Evolutionary conservation across 2,113 vertebrate species (phyloP).

Genomic region (Columba livia): DNA sequence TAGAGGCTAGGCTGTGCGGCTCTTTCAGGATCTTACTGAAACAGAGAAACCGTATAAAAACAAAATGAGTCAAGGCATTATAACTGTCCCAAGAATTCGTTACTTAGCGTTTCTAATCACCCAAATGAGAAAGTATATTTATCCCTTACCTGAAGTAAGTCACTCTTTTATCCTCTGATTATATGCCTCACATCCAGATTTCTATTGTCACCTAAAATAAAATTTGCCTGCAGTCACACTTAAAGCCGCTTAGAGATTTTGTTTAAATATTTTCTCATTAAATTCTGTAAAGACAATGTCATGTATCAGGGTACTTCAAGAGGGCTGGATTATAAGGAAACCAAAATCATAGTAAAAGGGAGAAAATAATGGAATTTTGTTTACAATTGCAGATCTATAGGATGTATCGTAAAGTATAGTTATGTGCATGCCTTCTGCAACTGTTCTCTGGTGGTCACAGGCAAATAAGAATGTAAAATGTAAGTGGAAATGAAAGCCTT

Average conservation of each 20-base stretch:
- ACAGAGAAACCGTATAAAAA: not conserved
- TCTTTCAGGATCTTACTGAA: not conserved
- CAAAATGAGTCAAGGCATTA: not conserved
- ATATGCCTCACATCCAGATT: not conserved
- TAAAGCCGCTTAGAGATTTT: not conserved
- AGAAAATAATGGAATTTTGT: slow-evolving; percentile 27
- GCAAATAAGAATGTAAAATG: not conserved
- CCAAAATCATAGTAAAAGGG: not conserved
- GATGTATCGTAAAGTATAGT: not conserved
- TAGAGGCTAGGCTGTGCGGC: not conserved
- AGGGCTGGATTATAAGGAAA: not conserved
- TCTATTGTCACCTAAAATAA: not conserved
- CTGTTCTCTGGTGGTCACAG: slow-evolving; percentile 14
- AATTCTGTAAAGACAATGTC: not conserved
- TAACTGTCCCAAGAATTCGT: not conserved
- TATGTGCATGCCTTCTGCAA: not conserved
- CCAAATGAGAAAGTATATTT: not conserved
- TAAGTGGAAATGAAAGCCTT: slow-evolving; percentile 24
- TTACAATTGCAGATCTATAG: slow-evolving; percentile 22
- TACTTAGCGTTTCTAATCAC: not conserved
- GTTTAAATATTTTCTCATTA: not conserved
- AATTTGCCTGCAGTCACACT: not conserved
- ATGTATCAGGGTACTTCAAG: fast-evolving
- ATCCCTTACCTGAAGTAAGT: not conserved
- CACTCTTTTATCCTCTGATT: too few species aligned